Conservation (phyloP, 2,113 vertebrate genomes). For the Potamarius usumacintae region DNA sequence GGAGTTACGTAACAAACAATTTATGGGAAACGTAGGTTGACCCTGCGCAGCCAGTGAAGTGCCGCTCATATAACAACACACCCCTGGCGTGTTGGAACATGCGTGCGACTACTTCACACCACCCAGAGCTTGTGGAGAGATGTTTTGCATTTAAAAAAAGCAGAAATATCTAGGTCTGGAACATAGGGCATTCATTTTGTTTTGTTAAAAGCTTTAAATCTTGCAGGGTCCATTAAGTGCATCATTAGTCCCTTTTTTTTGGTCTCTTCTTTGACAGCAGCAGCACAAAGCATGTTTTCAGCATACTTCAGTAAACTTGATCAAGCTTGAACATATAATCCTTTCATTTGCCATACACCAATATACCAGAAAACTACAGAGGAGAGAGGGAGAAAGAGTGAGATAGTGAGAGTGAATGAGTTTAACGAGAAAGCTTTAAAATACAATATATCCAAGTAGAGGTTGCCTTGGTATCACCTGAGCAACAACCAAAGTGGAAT, state of each 20-base stretch:
- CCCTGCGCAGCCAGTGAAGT: not conserved
- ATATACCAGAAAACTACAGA: not conserved
- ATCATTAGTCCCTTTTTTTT: not conserved
- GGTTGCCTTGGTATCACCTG: not conserved
- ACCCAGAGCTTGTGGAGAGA: not conserved
- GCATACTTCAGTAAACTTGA: not conserved
- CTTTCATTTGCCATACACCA: not conserved
- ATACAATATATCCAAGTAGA: not conserved
- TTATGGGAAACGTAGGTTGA: not conserved
- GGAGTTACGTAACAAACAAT: constrained; percentile 2
- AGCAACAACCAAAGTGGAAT: constrained; percentile 20
- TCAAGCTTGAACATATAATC: constrained; percentile 11
- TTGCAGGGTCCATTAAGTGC: not conserved
- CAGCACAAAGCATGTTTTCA: not conserved
- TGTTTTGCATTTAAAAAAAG: not conserved
- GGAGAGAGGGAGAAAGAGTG: not conserved
- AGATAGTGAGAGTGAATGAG: not conserved
- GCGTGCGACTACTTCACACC: not conserved
- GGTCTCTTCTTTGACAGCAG: not conserved
- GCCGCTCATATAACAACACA: not conserved
- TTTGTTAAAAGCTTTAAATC: not conserved
- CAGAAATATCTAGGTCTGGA: not conserved
- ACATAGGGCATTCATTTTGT: not conserved
- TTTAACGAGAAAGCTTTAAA: not conserved
- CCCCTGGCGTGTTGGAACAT: constrained; percentile 25